Evolutionary conservation across 2,797 vertebrate species (phyloP), one percentile per base, ranked within the genome.

Genomic region (Sebastiscus tertius): DNA sequence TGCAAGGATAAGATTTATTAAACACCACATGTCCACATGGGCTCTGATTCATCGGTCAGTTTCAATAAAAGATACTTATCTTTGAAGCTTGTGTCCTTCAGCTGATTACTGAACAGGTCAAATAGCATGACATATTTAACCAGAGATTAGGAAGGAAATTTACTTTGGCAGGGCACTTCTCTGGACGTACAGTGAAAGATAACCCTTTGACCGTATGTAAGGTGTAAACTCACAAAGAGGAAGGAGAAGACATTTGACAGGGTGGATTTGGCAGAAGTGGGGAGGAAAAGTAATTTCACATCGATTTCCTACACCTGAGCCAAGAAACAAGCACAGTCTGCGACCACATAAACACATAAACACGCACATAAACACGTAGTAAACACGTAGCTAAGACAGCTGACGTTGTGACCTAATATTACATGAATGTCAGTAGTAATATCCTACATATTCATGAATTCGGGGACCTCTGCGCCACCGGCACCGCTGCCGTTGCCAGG

Each of bases 111-210:
- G 20, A 49, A 46, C 20, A 22, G 26, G 26, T 46, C 20, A 22
- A 29, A 60, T 22, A 46, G 56, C 3, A 20, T 31, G 1, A 33
- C 49, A 39, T 61, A 33, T 61, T 49, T 1, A 60, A 60, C 36
- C 36, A 31, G 59, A 77, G 34, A 68, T 79, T 75, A 78, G 70
- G 74, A 36, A 73, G 87, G 72, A 87, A 75, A 69, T 89, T 74
- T 68, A 63, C 54, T 59, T 79, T 86, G 88, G 88, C 80, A 16
- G n/a, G 2, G 2, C 3, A 4, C 6, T 12, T 34, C 18, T 64
- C 46, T 69, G 64, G 56, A 75, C 20, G 86, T 18, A 24, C 75
- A 65, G 70, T 24, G 29, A 8, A 56, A 81, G 69, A 64, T 65
- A 69, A 39, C 9, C 62, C 66, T 80, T 73, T 82, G 68, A 66